phyloP scores from a whole-genome alignment of 1,140 invertebrate genomes.

The Vanessa tameamea region DNA sequence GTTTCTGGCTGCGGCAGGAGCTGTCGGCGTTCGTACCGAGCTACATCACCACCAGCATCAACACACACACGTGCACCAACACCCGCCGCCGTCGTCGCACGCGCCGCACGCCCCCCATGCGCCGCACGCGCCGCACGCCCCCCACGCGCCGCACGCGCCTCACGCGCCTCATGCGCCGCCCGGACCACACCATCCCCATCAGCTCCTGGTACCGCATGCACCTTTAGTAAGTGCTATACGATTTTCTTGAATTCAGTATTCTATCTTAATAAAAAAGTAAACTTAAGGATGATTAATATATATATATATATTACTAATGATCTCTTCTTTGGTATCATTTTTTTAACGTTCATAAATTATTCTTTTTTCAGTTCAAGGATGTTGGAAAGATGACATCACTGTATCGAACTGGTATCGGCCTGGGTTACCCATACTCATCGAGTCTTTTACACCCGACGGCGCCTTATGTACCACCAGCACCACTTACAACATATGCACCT shows the following conservation, averaged over 20 bases:
- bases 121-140: slow-evolving; percentile 77
- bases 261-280: not conserved
- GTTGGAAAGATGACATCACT: slow-evolving; percentile 92
- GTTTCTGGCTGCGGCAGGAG: slow-evolving; percentile 85
- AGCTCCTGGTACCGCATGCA: slow-evolving; percentile 75
- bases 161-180: slow-evolving; percentile 49
- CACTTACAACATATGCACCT: slow-evolving; percentile 87
- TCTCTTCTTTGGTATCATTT: not conserved
- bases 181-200: slow-evolving; percentile 65
- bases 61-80: slow-evolving; percentile 94
- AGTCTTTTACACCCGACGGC: slow-evolving; percentile 86
- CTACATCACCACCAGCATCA: slow-evolving; percentile 96
- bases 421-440: slow-evolving; percentile 90
- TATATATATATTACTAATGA: not conserved
- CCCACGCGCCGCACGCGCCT: slow-evolving; percentile 82
- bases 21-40: slow-evolving; percentile 85
- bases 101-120: slow-evolving; percentile 80
- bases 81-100: slow-evolving; percentile 80
- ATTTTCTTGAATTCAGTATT: not conserved
- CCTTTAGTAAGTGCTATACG: slow-evolving; percentile 56
- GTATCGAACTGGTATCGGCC: slow-evolving; percentile 87
- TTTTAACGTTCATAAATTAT: slow-evolving; percentile 19
- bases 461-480: slow-evolving; percentile 81
- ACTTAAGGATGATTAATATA: too few relatives aligned
- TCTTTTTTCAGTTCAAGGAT: slow-evolving; percentile 89